Conservation (phyloP, 92 coral and sea anemone genomes). For the Parazoanthus atlanticus region DNA sequence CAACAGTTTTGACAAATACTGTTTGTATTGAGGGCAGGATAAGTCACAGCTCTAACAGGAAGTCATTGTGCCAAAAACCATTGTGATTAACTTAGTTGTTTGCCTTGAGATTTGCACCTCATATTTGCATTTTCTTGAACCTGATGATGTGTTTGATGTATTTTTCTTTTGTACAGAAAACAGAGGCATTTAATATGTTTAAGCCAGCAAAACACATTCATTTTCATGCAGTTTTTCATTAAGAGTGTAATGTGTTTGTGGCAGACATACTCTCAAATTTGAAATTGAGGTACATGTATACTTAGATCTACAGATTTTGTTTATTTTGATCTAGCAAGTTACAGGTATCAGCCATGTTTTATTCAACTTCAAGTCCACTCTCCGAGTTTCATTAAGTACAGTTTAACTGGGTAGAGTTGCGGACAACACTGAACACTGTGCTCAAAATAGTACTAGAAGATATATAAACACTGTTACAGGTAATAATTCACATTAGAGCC, state of each 20-base stretch:
- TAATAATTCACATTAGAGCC: too few relatives aligned
- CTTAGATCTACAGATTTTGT: neutral
- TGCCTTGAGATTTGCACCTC: neutral
- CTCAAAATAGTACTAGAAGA: neutral
- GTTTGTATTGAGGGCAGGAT: neutral
- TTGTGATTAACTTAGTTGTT: slow-evolving; percentile 17
- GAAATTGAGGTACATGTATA: neutral
- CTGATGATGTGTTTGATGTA: slow-evolving; percentile 8
- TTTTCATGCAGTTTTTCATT: neutral
- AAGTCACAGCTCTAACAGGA: slow-evolving; percentile 29
- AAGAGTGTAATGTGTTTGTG: slow-evolving; percentile 9
- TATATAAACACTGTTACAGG: too few relatives aligned
- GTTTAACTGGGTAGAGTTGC: neutral
- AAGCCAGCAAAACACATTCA: neutral
- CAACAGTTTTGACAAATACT: neutral
- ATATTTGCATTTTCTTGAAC: slow-evolving; percentile 42
- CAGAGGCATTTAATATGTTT: neutral
- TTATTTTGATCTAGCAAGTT: neutral
- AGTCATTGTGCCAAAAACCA: slow-evolving; percentile 7
- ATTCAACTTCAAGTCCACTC: neutral
- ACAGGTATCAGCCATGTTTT: slow-evolving; percentile 6
- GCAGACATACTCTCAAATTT: neutral
- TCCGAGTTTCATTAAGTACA: neutral
- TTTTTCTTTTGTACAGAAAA: slow-evolving; percentile 16
- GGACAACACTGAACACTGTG: neutral